phyloP scores from a whole-genome alignment of 1,140 invertebrate genomes.

The Nymphalis io region DNA sequence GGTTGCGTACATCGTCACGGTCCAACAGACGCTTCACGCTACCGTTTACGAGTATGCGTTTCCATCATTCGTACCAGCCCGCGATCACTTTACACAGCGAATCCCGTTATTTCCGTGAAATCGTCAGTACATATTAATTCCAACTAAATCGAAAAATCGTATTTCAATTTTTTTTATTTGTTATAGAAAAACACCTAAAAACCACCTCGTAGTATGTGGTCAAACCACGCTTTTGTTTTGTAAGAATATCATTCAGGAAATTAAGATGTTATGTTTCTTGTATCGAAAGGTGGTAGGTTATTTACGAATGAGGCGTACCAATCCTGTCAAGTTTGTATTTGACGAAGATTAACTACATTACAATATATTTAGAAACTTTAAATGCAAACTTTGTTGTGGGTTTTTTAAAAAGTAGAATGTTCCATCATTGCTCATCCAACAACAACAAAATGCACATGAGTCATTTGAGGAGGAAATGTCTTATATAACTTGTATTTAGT shows the following conservation, averaged over 20 bases:
- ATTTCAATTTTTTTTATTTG: too few species aligned
- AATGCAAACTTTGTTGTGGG: too few species aligned
- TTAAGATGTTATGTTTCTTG: too few species aligned
- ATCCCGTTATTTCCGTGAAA: conserved; percentile 19
- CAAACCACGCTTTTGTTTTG: too few species aligned
- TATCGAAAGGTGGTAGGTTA: too few species aligned
- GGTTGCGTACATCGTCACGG: conserved; percentile 62
- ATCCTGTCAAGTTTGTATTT: too few species aligned
- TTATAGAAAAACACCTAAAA: too few species aligned
- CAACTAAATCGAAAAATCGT: not conserved
- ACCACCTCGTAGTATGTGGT: too few species aligned
- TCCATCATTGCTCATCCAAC: not conserved
- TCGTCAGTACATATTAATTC: not conserved
- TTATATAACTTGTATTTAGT: not conserved
- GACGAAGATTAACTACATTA: not conserved
- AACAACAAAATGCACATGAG: not conserved
- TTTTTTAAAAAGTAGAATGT: not conserved
- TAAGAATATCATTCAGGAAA: too few species aligned
- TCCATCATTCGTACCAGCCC: conserved; percentile 14
- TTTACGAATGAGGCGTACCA: too few species aligned
- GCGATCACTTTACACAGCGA: conserved; percentile 24
- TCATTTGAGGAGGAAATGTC: not conserved
- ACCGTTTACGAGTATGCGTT: conserved; percentile 41
- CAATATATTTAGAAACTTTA: not conserved
- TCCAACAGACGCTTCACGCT: conserved; percentile 52